Conservation (phyloP, 2,888 invertebrate species). For the Argynnis bischoffii region DNA sequence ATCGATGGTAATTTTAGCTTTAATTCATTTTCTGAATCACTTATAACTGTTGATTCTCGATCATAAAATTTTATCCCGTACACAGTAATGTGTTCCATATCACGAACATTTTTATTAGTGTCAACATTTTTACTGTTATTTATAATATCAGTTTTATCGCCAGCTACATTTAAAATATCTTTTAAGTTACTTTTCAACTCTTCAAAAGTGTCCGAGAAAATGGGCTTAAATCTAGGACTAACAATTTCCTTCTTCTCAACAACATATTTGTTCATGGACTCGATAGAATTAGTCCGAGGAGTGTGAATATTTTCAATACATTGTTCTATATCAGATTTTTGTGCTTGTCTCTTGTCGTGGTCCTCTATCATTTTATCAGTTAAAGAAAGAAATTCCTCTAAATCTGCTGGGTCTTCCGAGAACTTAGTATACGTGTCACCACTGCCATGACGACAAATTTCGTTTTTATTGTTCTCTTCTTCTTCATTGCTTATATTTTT, state of each 20-base stretch:
- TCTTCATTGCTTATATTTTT: conserved; percentile 40
- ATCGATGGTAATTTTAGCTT: conserved; percentile 67
- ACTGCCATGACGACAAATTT: conserved; percentile 65
- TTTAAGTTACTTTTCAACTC: conserved; percentile 66
- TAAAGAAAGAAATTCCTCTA: conserved; percentile 71
- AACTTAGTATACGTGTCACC: conserved; percentile 77
- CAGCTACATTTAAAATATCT: conserved; percentile 55
- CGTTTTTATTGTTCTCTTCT: conserved; percentile 45
- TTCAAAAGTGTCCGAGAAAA: conserved; percentile 63
- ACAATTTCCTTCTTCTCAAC: conserved; percentile 32
- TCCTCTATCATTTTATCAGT: conserved; percentile 67
- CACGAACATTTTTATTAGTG: conserved; percentile 53
- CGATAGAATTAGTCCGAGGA: conserved; percentile 68
- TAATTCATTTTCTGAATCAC: conserved; percentile 25
- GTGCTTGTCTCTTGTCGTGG: conserved; percentile 45
- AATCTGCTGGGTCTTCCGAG: conserved; percentile 66
- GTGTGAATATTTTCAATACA: conserved; percentile 63
- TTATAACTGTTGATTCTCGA: conserved; percentile 41
- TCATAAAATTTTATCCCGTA: conserved; percentile 64
- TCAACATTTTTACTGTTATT: conserved; percentile 40
- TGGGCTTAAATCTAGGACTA: conserved; percentile 43
- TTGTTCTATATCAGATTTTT: conserved; percentile 43
- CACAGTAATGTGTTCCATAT: conserved; percentile 73
- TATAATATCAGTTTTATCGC: conserved; percentile 44
- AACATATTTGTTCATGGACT: conserved; percentile 54